phyloP scores from a whole-genome alignment of 2,113 vertebrate genomes.

The Ammospiza nelsoni region DNA sequence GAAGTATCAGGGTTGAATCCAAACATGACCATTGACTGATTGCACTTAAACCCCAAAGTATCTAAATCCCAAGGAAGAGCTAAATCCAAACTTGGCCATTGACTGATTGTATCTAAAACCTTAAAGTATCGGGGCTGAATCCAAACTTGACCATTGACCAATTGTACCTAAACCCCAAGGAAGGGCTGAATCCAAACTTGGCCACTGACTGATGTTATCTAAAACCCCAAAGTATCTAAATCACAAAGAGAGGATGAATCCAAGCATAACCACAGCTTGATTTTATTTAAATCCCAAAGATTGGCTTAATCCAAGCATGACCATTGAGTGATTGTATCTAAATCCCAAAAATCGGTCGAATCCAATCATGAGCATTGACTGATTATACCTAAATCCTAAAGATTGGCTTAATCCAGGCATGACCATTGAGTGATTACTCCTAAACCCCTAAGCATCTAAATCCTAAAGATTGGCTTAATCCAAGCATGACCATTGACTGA shows the following conservation, averaged over 20 bases:
- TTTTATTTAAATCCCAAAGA: background rate
- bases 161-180: no score
- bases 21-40: fast-evolving
- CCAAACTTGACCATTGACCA: no score
- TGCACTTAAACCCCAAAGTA: no score
- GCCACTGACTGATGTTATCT: fast-evolving
- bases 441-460: background rate
- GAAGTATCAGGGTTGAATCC: no score
- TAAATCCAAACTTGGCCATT: no score
- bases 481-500: no score
- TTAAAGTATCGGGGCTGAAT: no score
- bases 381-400: background rate
- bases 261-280: background rate
- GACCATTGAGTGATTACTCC: background rate
- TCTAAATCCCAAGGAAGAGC: no score
- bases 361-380: background rate
- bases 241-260: no score
- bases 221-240: background rate
- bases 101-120: no score
- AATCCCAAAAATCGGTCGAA: fast-evolving
- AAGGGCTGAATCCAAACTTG: background rate
- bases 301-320: background rate
- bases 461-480: background rate
- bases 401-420: background rate
- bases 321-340: background rate